Base-by-base conservation (phyloP, 2,113 vertebrate genomes). In the Ciconia boyciana region DNA sequence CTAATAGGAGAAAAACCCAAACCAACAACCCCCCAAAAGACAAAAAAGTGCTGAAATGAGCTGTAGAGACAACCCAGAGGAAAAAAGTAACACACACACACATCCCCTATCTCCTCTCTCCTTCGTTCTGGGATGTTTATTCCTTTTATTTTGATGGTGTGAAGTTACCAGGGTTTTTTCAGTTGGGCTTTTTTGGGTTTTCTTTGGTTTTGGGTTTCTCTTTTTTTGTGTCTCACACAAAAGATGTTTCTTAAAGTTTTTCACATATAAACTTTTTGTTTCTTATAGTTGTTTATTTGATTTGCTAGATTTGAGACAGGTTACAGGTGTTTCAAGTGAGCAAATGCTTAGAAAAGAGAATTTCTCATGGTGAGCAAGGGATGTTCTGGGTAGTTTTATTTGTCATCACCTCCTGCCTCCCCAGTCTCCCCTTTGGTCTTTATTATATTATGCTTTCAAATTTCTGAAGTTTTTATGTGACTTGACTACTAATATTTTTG, bases 131-230 rank as follows among this genome's bases (percentile, higher is more conserved):
- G 8, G 9, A 8, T 46, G 2, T 36, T 75, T 71, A 51, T 43
- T 62, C 3, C 9, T 87, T 74, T 75, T 49, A n/a, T 70, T 91
- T 71, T 55, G 10, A 41, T 78, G 13, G 7, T 34, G 11, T 88
- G 21, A 82, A 39, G 13, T 81, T 48, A 48, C 7, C 3, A 20
- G 6, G 1, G 0, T 21, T 16, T 70, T 43, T 58, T 44, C 4
- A 2, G 10, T 13, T 31, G 21, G 2, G 12, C 3, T 18, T 44
- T 79, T 44, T 43, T 34, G 3, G 18, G 1, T n/a, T 69, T 43
- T 1, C 5, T 26, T 70, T 55, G 5, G 7, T 43, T 62, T 74
- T 16, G 54, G 5, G 1, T 17, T 49, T 69, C 5, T 7, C 0
- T 2, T 12, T 6, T 44, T 61, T 20, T 57, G 16, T 72, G 2